Percentiles rank a stretch among this genome's conserved stretches.
Evolutionary conservation across 2,113 vertebrate genomes (phyloP).

Genomic region (Epinephelus moara): DNA sequence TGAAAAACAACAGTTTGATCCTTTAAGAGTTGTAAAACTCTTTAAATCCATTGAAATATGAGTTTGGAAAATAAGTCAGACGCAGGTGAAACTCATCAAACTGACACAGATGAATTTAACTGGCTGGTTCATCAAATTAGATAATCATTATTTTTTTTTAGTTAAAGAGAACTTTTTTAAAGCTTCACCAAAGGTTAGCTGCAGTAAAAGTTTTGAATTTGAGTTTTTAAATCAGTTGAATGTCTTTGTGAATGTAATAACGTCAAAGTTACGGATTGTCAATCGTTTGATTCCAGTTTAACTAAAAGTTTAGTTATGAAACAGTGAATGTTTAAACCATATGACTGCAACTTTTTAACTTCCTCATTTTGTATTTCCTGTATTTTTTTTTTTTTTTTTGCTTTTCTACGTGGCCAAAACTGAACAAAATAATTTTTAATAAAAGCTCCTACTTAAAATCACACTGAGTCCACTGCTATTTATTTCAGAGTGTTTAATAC

Average conservation of each 20-base stretch:
- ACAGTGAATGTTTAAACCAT: constrained; percentile 7
- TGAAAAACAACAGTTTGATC: neutral
- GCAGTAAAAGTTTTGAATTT: neutral
- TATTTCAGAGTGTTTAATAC: neutral
- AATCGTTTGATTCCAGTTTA: neutral
- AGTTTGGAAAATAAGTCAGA: no score
- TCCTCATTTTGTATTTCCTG: neutral
- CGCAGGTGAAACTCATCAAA: neutral
- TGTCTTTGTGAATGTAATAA: constrained; percentile 18
- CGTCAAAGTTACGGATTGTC: neutral
- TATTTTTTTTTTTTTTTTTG: neutral
- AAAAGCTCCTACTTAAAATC: neutral
- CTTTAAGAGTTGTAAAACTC: neutral
- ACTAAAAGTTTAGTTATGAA: neutral
- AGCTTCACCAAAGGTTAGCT: neutral
- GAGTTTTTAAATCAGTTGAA: neutral
- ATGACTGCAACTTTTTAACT: constrained; percentile 9
- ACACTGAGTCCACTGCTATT: neutral
- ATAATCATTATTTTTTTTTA: neutral
- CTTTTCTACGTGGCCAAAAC: neutral
- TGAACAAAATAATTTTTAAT: constrained; percentile 28
- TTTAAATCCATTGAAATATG: no score
- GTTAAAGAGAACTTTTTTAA: neutral
- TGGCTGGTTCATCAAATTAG: neutral
- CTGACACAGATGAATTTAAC: neutral